Evolutionary conservation across 2,113 vertebrate genomes (phyloP), one percentile per base, ranked within the genome.

Genomic region (Gallinago media): DNA sequence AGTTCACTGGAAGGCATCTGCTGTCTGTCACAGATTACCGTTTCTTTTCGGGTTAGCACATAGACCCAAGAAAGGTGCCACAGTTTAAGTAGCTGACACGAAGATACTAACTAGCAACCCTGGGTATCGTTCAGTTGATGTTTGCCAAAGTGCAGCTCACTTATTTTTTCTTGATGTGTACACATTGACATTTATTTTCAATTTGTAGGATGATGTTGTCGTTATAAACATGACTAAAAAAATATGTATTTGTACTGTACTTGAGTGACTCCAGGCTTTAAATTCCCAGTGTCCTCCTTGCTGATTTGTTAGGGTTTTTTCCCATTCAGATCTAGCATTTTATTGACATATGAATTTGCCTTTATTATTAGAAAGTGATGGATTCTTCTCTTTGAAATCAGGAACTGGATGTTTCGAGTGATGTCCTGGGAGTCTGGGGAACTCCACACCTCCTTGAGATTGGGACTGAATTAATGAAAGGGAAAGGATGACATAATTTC

Each of bases 1-100:
- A n/a, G 75, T 90, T 94, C 89, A 88, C 81, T 65, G 54, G n/a
- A 93, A 75, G 59, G 42, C 66, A 83, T 79, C 71, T 92, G 71
- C 14, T 88, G 17, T 67, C 50, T 71, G 52, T 74, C 42, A 26
- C 54, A 86, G 15, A 58, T 34, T 62, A 68, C 26, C 27, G 14
- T 81, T 91, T 89, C 29, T 92, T 88, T 82, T 65, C 32, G 38
- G 68, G 19, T 62, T 89, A 94, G 31, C 25, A 15, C 17, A 17
- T 31, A 26, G 36, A 5, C 31, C 38, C 62, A 81, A 66, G 73
- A 92, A 90, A 89, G 40, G 14, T 65, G 21, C 0, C 1, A 61
- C 38, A 58, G 61, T 84, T 72, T 78, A 65, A 91, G 62, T 16
- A 91, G 26, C 11, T 82, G 73, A 31, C 38, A 18, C n/a, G 68